Conservation (phyloP, 2,113 vertebrate genomes). For the Prinia subflava region DNA sequence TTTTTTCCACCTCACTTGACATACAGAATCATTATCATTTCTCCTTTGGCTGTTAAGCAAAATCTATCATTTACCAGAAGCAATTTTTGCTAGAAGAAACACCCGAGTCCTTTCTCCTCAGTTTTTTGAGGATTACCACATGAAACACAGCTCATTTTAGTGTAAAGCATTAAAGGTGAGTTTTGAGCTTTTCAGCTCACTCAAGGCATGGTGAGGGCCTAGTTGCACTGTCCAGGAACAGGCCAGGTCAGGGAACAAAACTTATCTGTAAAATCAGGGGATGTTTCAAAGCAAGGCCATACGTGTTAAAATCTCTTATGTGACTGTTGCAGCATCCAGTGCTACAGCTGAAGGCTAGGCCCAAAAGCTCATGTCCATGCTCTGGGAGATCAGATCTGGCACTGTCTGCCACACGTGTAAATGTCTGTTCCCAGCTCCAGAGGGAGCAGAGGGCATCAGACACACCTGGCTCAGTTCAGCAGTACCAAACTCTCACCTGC, state of each 20-base stretch:
- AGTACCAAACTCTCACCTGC: not conserved
- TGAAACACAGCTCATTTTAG: not conserved
- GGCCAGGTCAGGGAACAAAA: not conserved
- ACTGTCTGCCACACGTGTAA: not conserved
- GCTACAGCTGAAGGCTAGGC: not conserved
- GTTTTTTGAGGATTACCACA: not conserved
- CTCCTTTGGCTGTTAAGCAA: not conserved
- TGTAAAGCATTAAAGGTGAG: not conserved
- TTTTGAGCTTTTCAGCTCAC: not conserved
- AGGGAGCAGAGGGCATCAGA: not conserved
- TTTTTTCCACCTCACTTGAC: not conserved
- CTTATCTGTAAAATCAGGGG: not conserved
- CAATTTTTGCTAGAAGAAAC: not conserved
- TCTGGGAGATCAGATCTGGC: not conserved
- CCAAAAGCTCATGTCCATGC: accelerated
- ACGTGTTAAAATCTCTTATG: not conserved
- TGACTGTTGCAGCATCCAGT: not conserved
- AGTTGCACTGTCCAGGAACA: not conserved
- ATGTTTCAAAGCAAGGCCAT: not conserved
- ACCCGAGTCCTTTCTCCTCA: not conserved
- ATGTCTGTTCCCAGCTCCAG: not conserved
- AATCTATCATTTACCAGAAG: not conserved
- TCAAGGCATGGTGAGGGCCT: not conserved
- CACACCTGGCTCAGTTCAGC: not conserved
- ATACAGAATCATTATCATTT: not conserved